Base-by-base conservation (phyloP, 2,888 invertebrate species). In the Athrips mouffetella region DNA sequence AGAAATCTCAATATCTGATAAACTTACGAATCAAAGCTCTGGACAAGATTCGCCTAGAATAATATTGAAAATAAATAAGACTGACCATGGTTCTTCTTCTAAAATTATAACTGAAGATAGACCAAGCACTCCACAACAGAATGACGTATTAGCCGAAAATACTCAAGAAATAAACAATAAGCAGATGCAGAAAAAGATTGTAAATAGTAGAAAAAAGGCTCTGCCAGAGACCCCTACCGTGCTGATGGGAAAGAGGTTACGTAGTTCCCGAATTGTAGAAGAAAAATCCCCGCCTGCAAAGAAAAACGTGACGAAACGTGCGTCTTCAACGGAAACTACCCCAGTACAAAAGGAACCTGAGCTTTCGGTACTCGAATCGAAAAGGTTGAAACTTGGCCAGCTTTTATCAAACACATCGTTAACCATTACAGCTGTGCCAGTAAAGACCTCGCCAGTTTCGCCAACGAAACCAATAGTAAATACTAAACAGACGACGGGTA, bases 21-120 rank as follows among this genome's bases (percentile, higher is more conserved):
- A 83, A 62, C 51, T 72, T 30, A 60, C 73, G 16, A 76, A 71
- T 70, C 79, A 78, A 62, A 80, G 79, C 52, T 80, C 85, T 45
- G 87, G 84, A 37, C 88, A 88, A 73, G 89, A 89, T 64, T 90
- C 89, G 21, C 89, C 90, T 48, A 70, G 91, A 63, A 92, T 92
- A 59, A 91, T 91, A 58, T 78, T 92, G 62, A 92, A 92, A 78
- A 91, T 92, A 59, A 91, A 91, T 69, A 92, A 91, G 80, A 89
- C 90, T 62, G 90, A 89, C 61, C 85, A 87, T 68, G 89, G 89
- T 54, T 57, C 89, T 58, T 85, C 86, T 56, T 79, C 89, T 33
- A 83, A 89, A 77, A 83, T 88, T 53, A 78, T 89, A 48, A 87
- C 87, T 50, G 89, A 89, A 69, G 86, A 87, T 52, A 73, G 67